Conservation (phyloP, 1,140 invertebrate species). For the Globodera rostochiensis region DNA sequence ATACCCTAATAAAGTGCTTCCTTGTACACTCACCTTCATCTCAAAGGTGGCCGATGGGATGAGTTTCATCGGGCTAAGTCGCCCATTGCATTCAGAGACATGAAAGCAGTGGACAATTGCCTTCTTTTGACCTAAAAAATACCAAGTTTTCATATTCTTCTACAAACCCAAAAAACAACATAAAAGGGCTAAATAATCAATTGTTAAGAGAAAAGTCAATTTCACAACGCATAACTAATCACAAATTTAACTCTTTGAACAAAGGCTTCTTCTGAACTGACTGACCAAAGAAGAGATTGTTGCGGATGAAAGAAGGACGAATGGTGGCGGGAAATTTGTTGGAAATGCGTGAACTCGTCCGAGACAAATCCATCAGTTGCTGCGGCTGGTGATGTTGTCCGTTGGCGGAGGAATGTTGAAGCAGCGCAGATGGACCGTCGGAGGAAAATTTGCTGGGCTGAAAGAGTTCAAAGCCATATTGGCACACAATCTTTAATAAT, state of each 20-base stretch:
- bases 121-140: slow-evolving; percentile 24
- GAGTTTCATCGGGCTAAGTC: slow-evolving; percentile 4
- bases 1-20: not conserved
- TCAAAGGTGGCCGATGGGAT: slow-evolving; percentile 40
- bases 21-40: slow-evolving; percentile 26
- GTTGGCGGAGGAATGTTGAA: not conserved
- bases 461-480: not conserved
- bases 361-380: not conserved
- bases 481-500: too few species aligned
- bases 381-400: not conserved
- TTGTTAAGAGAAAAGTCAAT: too few species aligned
- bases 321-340: slow-evolving; percentile 24
- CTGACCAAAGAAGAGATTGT: slow-evolving; percentile 14
- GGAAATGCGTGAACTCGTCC: slow-evolving; percentile 21
- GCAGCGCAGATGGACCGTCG: not conserved
- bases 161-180: too few species aligned
- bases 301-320: slow-evolving; percentile 8
- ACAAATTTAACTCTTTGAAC: not conserved
- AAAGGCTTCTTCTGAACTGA: not conserved
- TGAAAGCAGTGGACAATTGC: slow-evolving; percentile 40
- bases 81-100: slow-evolving; percentile 28
- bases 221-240: too few species aligned
- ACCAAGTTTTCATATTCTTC: too few species aligned
- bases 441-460: not conserved
- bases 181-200: too few species aligned